A percentile compares a stretch with the other conserved stretches of the same genome.
phyloP scores from a whole-genome alignment of 2,888 invertebrate genomes.

The Chrysomela aeneicollis region DNA sequence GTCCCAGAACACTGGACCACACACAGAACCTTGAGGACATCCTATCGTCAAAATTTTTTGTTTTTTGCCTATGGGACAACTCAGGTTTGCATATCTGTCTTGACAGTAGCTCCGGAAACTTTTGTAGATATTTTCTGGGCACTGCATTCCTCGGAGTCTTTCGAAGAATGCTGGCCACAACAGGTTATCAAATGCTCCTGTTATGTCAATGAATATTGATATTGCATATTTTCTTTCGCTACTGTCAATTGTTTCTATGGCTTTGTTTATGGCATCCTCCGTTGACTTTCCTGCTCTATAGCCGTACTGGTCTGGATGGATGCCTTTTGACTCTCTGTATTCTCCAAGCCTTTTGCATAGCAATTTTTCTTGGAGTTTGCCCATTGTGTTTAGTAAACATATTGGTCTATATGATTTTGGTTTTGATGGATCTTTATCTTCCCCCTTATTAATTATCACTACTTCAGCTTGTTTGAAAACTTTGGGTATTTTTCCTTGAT shows the following conservation, averaged over 20 bases:
- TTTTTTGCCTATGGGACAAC: conserved; percentile 4
- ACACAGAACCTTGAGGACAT: conserved; percentile 2
- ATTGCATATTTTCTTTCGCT: neutral
- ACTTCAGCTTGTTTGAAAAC: conserved; percentile 12
- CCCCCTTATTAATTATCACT: conserved; percentile 7
- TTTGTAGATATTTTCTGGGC: neutral
- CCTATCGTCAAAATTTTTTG: neutral
- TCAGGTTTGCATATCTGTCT: conserved; percentile 13
- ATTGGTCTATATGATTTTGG: conserved; percentile 9
- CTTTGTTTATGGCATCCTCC: conserved; percentile 9
- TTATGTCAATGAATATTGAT: conserved; percentile 12
- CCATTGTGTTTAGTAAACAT: neutral
- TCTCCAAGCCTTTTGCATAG: conserved; percentile 1
- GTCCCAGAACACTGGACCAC: neutral
- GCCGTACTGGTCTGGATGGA: conserved; percentile 9
- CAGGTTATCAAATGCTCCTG: conserved; percentile 21
- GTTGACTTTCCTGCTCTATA: conserved; percentile 21
- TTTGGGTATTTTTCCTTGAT: conserved; percentile 2
- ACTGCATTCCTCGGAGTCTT: neutral
- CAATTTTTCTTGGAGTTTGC: neutral
- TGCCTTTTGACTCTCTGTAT: neutral
- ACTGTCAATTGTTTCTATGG: neutral
- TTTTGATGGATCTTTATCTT: conserved; percentile 14
- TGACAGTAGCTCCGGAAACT: conserved; percentile 10
- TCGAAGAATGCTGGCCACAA: conserved; percentile 15